Conservation (phyloP, 2,888 invertebrate genomes). For the Alcis repandata region DNA sequence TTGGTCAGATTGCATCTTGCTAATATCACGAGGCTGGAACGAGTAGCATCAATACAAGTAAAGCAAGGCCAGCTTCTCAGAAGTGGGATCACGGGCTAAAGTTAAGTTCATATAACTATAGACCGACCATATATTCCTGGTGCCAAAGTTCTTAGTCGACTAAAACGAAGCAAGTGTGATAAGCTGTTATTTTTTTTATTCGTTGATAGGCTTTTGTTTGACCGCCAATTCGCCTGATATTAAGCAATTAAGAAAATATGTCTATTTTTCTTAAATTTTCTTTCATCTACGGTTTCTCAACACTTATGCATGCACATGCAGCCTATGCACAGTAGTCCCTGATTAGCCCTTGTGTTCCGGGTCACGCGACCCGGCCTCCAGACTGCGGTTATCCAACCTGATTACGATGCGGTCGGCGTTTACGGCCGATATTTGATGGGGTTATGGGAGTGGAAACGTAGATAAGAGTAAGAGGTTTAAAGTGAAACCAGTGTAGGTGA, state of each 20-base stretch:
- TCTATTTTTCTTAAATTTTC: not conserved
- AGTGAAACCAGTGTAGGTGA: not conserved
- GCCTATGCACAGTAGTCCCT: slow-evolving; percentile 35
- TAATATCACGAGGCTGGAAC: no score
- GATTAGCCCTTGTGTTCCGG: slow-evolving; percentile 53
- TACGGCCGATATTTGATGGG: slow-evolving; percentile 7
- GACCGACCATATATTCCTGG: no score
- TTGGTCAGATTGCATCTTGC: no score
- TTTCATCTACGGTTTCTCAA: not conserved
- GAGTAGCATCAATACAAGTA: no score
- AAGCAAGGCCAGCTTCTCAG: no score
- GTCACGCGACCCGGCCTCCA: slow-evolving; percentile 34
- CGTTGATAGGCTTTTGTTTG: no score
- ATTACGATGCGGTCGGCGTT: slow-evolving; percentile 33
- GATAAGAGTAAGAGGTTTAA: slow-evolving; percentile 7
- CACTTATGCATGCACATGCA: slow-evolving; percentile 19
- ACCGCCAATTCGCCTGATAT: no score
- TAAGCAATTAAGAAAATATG: not conserved
- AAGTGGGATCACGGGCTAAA: no score
- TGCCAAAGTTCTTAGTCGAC: no score
- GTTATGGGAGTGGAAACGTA: slow-evolving; percentile 30
- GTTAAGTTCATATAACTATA: no score
- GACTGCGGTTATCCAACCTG: slow-evolving; percentile 36
- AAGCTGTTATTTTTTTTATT: no score
- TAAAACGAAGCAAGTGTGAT: no score